Percentiles rank a stretch among this genome's conserved stretches.
These are phyloP conservation scores for Salvelinus sp. DNA, from an alignment of 2,113 vertebrate genomes.

Conservation along the genomic window DNA sequence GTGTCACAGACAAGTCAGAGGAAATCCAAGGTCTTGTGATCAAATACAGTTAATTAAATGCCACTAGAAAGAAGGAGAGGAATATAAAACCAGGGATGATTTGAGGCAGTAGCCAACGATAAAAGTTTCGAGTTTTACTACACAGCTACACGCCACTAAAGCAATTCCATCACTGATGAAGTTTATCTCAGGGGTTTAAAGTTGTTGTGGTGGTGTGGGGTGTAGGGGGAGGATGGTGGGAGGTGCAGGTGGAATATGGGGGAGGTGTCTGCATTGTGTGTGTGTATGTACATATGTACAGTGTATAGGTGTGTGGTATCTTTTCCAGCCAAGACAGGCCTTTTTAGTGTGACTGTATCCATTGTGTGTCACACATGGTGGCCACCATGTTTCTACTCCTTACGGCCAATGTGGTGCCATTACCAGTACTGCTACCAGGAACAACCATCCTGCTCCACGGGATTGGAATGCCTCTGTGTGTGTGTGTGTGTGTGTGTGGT, in stretches of 20 bases:
- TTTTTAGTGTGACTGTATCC: slow-evolving; percentile 23
- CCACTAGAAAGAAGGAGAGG: slow-evolving; percentile 9
- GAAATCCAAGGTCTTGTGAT: slow-evolving; percentile 40
- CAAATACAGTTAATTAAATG: slow-evolving; percentile 57
- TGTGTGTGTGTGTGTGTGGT: background rate
- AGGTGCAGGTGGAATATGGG: slow-evolving; percentile 9
- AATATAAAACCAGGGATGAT: slow-evolving; percentile 45
- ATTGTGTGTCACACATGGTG: slow-evolving; percentile 32
- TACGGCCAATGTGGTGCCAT: slow-evolving; percentile 43
- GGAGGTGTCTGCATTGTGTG: slow-evolving; percentile 6
- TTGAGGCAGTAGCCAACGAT: slow-evolving; percentile 51
- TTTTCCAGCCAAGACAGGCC: slow-evolving; percentile 2
- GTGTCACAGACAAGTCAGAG: slow-evolving; percentile 30
- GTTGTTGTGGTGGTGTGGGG: background rate
- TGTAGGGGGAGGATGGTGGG: too few species aligned
- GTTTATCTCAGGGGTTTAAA: slow-evolving; percentile 55
- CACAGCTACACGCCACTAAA: slow-evolving; percentile 31
- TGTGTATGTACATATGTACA: slow-evolving; percentile 7
- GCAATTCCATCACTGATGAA: slow-evolving; percentile 21
- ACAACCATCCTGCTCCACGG: slow-evolving; percentile 45
- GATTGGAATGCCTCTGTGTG: slow-evolving; percentile 44
- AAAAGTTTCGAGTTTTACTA: slow-evolving; percentile 55
- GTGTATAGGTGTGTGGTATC: background rate
- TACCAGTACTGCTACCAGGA: slow-evolving; percentile 55
- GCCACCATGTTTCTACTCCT: slow-evolving; percentile 27